phyloP scores from a whole-genome alignment of 1,140 invertebrate genomes.

The Alviniconcha marisindica region DNA sequence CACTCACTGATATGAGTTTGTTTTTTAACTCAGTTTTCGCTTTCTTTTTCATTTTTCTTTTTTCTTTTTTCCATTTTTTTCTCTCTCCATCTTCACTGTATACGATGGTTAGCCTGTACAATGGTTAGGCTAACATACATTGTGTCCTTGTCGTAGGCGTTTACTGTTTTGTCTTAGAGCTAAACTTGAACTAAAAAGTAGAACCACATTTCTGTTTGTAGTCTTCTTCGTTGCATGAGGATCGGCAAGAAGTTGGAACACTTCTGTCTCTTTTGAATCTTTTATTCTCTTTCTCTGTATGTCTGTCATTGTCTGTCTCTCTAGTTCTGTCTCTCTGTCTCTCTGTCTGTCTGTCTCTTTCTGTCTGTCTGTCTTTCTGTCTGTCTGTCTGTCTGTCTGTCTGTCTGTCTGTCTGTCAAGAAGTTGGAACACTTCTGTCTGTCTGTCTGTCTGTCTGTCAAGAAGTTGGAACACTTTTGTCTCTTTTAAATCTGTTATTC shows the following conservation, averaged over 20 bases:
- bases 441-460: background rate
- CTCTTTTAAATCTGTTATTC: no score
- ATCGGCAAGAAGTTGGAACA: background rate
- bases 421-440: background rate
- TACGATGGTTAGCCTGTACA: no score
- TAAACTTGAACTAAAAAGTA: no score
- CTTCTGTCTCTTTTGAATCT: background rate
- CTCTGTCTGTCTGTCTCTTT: background rate
- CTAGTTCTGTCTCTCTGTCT: background rate
- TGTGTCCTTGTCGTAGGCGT: no score
- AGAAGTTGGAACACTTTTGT: background rate
- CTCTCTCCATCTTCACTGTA: no score
- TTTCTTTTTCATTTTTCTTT: no score
- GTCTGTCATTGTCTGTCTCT: background rate
- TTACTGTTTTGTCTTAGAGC: no score
- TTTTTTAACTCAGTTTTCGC: no score
- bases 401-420: background rate
- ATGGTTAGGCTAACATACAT: no score
- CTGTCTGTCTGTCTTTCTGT: background rate
- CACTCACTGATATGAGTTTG: no score
- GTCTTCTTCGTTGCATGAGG: background rate
- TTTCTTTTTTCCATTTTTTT: no score
- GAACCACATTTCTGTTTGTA: no score
- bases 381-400: background rate
- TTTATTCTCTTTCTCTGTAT: background rate